A percentile compares a stretch with the other conserved stretches of the same genome.
These are phyloP conservation scores for Vanessa atalanta DNA, from an alignment of 1,140 invertebrate species.

Conservation along the genomic window DNA sequence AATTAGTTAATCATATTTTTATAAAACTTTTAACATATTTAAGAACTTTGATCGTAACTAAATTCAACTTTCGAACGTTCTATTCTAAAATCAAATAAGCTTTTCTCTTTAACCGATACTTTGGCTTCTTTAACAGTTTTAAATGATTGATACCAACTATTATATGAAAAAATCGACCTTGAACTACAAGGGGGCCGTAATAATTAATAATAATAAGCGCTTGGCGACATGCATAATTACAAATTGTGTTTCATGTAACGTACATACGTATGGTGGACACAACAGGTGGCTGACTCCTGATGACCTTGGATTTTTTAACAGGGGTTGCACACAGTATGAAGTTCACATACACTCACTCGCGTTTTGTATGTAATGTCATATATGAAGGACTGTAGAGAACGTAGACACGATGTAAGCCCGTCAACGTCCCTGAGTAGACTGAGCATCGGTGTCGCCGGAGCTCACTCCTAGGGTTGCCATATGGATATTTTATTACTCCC, in stretches of 20 bases:
- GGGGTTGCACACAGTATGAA: slow-evolving; percentile 35
- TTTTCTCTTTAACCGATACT: background rate
- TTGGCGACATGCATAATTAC: slow-evolving; percentile 28
- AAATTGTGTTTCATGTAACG: background rate
- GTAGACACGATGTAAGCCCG: slow-evolving; percentile 46
- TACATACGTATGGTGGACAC: slow-evolving; percentile 22
- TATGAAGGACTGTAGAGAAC: slow-evolving; percentile 38
- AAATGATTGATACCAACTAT: background rate
- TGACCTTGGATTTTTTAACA: slow-evolving; percentile 21
- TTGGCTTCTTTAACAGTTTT: background rate
- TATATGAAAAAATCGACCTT: slow-evolving; percentile 22
- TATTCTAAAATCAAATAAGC: background rate
- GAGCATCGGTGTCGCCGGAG: slow-evolving; percentile 50
- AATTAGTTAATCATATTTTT: background rate
- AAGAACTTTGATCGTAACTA: background rate
- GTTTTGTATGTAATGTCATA: slow-evolving; percentile 50
- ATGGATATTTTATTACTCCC: slow-evolving; percentile 23
- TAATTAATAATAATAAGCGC: slow-evolving; percentile 19
- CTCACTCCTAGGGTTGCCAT: slow-evolving; percentile 54
- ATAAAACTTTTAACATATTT: background rate
- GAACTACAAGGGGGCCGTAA: slow-evolving; percentile 31
- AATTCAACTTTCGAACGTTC: background rate
- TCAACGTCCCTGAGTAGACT: slow-evolving; percentile 60
- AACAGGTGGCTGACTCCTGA: slow-evolving; percentile 26
- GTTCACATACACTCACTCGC: slow-evolving; percentile 67